These are phyloP conservation scores for Chelonus insularis DNA, from an alignment of 1,140 invertebrate genomes.

Conservation along the genomic window DNA sequence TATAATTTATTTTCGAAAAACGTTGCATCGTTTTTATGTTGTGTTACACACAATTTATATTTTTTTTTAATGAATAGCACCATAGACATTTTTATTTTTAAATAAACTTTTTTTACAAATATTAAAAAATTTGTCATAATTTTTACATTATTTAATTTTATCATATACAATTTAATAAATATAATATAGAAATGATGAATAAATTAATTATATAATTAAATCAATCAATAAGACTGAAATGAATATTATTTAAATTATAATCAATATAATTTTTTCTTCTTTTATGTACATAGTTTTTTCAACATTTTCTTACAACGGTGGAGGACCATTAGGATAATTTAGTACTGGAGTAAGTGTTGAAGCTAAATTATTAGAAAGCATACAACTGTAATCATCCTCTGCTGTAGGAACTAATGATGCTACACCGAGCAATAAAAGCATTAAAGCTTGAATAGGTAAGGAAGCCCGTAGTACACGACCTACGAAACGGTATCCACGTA, in stretches of 20 bases:
- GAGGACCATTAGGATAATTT: constrained; percentile 85
- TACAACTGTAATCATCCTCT: constrained; percentile 84
- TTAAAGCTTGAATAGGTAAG: constrained; percentile 86
- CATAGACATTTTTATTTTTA: too few relatives aligned
- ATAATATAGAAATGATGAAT: not conserved
- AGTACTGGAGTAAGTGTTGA: constrained; percentile 82
- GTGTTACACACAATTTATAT: too few relatives aligned
- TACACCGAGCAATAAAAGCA: constrained; percentile 84
- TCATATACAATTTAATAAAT: too few relatives aligned
- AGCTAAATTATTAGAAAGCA: constrained; percentile 79
- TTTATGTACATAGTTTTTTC: not conserved
- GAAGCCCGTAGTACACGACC: constrained; percentile 85
- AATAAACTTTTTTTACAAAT: too few relatives aligned
- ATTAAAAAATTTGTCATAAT: too few relatives aligned
- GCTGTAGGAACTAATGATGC: constrained; percentile 83
- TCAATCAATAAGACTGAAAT: not conserved
- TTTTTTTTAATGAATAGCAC: too few relatives aligned
- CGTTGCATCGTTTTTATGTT: too few relatives aligned
- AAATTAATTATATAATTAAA: not conserved
- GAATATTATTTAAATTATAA: not conserved
- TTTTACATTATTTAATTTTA: too few relatives aligned
- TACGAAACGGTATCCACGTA: constrained; percentile 78
- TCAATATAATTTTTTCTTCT: not conserved
- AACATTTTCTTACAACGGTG: constrained; percentile 71
- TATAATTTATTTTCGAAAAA: too few relatives aligned